These are phyloP conservation scores for Spermophilus dauricus DNA, from an alignment of 2,113 vertebrate genomes.

Conservation along the genomic window DNA sequence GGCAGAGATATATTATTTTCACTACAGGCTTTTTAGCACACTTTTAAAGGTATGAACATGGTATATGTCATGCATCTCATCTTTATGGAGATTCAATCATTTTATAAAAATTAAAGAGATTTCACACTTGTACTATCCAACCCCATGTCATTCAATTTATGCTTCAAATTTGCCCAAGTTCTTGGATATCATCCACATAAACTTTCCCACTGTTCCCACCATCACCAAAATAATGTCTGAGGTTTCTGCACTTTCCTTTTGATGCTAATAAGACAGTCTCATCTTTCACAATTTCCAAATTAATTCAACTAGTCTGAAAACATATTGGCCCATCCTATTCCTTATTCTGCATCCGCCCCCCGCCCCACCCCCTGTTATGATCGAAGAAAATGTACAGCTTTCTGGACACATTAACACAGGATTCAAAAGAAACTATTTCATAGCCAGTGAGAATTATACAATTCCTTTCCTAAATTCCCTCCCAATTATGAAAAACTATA, in stretches of 20 bases:
- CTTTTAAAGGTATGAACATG: constrained; percentile 14
- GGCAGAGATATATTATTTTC: neutral
- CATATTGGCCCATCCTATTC: neutral
- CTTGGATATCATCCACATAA: neutral
- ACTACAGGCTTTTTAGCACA: neutral
- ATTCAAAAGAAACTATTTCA: constrained; percentile 63
- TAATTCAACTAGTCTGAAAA: constrained; percentile 57
- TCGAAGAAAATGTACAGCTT: neutral
- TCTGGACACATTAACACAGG: neutral
- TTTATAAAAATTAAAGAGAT: neutral
- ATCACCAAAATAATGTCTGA: neutral
- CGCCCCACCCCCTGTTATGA: no score
- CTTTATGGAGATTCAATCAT: neutral
- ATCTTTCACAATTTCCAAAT: constrained; percentile 54
- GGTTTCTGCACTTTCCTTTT: constrained; percentile 13
- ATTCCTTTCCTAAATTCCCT: constrained; percentile 50
- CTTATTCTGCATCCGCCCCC: neutral
- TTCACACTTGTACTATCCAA: neutral
- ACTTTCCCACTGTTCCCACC: neutral
- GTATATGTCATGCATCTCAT: neutral
- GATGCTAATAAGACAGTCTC: neutral
- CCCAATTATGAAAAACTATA: neutral
- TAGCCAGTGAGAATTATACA: constrained; percentile 12
- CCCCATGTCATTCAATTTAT: neutral
- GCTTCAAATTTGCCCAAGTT: neutral